Conservation (phyloP, 2,797 vertebrate species). For the Crossoptilon crossoptilon region DNA sequence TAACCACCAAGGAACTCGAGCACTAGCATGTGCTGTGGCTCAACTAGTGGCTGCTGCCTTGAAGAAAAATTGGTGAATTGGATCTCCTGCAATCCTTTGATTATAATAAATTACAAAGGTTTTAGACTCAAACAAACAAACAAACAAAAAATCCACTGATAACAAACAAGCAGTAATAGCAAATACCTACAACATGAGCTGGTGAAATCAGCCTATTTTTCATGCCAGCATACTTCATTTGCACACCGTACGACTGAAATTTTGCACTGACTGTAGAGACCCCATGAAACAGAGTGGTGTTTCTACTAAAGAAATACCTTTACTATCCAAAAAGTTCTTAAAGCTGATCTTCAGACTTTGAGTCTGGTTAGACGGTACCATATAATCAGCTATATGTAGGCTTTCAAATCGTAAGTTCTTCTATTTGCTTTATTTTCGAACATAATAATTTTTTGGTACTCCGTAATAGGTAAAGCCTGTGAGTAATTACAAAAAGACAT, state of each 20-base stretch:
- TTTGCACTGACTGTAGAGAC: not conserved
- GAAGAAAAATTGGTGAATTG: not conserved
- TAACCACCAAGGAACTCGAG: not conserved
- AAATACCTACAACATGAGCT: not conserved
- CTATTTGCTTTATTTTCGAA: not conserved
- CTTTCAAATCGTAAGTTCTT: not conserved
- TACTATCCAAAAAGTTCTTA: not conserved
- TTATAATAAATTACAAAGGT: not conserved
- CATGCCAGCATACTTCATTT: not conserved
- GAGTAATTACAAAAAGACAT: not conserved
- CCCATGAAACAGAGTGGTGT: not conserved
- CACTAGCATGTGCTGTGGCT: not conserved
- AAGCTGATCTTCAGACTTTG: not conserved
- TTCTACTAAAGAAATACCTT: conserved; percentile 32
- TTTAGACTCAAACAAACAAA: not conserved
- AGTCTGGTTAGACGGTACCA: not conserved
- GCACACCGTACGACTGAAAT: not conserved
- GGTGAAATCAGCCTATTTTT: not conserved
- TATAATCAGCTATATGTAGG: not conserved
- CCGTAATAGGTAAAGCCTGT: not conserved
- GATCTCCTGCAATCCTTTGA: not conserved
- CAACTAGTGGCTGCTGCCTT: not conserved
- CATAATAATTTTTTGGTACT: not conserved
- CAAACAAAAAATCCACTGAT: not conserved
- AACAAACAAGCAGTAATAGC: not conserved